Conservation (phyloP, 2,797 vertebrate species). For the Heteromormyrus szaboi region DNA sequence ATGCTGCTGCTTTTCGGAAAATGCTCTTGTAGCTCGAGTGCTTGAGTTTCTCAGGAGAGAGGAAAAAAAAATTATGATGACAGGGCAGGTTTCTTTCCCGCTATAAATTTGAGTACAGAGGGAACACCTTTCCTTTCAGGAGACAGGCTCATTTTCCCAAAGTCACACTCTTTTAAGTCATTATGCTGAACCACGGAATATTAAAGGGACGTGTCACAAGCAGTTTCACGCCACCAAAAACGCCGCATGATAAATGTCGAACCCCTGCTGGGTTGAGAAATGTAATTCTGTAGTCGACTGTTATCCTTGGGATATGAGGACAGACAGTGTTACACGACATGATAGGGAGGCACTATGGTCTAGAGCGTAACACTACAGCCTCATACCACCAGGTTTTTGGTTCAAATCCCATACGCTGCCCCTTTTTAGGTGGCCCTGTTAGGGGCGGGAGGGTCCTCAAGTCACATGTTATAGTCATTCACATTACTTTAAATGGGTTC, state of each 20-base stretch:
- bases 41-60: neutral
- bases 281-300: neutral
- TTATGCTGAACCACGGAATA: neutral
- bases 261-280: neutral
- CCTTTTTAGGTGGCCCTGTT: neutral
- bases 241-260: neutral
- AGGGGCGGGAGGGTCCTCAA: neutral
- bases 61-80: neutral
- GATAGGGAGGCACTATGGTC: neutral
- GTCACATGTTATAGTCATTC: neutral
- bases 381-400: neutral
- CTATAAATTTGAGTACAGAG: neutral
- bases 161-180: neutral
- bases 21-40: neutral
- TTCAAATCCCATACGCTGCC: neutral
- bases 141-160: neutral
- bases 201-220: neutral
- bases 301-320: neutral
- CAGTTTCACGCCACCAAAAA: neutral
- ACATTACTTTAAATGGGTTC: neutral
- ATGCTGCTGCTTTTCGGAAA: neutral
- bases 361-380: neutral
- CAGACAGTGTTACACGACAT: neutral
- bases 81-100: neutral
- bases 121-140: neutral